Evolutionary conservation across 2,113 vertebrate genomes (phyloP), one percentile per base, ranked within the genome.

Genomic region (Scolopax mira): DNA sequence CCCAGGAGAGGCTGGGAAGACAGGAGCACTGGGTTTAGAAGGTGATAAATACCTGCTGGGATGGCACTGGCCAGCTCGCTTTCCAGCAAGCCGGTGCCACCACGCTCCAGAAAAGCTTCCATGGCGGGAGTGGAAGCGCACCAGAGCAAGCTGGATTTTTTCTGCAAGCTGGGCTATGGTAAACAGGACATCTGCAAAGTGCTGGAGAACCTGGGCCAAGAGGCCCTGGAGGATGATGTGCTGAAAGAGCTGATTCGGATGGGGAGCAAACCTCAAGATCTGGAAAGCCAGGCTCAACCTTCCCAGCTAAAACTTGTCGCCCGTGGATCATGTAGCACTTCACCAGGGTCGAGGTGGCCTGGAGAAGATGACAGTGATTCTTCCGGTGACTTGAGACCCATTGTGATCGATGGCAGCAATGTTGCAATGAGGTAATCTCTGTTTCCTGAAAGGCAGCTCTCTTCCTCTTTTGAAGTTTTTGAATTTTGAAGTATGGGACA

Each of bases 351-450:
- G 4, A 82, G 54, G 31, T 16, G 35, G 21, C 51, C 41, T 6
- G 42, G 86, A 46, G 96, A 96, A 24, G 95, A 96, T 11, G 55
- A 28, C 3, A 18, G 51, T 8, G 96, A 97, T 22, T 42, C 78
- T 0, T 89, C 80, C 0, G 31, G 75, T 6, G 70, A 73, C 42
- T 95, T 99, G 97, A 98, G 98, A 85, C 97, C 98, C 11, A 98
- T 99, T 11, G 99, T 99, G 55, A 99, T 99, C 1, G 99, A 99
- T 1, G 99, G 99, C 73, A 99, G 99, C 98, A 99, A 99, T 2
- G 98, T 99, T 60, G 99, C 99, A 33, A 99, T 99, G 98, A 99
- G 99, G 99, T 99, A 97, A 97, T 97, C 35, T 52, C 18, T 3
- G 1, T 14, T 31, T 25, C 6, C 33, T 30, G 25, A 72, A n/a